phyloP scores from a whole-genome alignment of 2,113 vertebrate genomes.

The Daboia siamensis region DNA sequence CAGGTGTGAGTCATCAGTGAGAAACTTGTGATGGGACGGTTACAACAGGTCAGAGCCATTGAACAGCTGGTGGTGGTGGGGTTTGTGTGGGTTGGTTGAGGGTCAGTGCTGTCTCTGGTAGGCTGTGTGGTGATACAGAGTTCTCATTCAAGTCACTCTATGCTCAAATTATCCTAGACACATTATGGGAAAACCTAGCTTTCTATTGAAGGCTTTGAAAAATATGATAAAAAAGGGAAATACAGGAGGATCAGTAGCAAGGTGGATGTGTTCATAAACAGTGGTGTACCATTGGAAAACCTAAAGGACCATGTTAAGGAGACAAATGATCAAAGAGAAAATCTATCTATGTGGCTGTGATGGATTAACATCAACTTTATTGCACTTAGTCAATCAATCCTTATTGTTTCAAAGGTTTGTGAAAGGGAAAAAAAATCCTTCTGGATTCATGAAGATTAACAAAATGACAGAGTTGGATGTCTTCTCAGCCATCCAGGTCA shows the following conservation, averaged over 20 bases:
- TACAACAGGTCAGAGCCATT: too few species aligned
- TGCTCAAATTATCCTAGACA: background rate
- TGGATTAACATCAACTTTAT: background rate
- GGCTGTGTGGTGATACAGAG: background rate
- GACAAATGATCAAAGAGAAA: background rate
- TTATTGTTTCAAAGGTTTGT: background rate
- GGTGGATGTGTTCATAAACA: background rate
- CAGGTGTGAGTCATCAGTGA: too few species aligned
- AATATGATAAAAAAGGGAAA: background rate
- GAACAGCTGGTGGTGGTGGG: too few species aligned
- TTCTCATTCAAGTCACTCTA: background rate
- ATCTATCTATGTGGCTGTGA: background rate
- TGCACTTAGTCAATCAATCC: background rate
- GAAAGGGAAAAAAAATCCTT: background rate
- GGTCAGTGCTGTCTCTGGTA: too few species aligned
- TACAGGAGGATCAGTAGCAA: background rate
- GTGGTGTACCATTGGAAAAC: background rate
- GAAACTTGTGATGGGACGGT: too few species aligned
- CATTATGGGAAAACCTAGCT: background rate
- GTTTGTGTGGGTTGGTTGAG: too few species aligned
- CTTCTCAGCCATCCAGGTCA: background rate
- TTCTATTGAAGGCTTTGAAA: background rate
- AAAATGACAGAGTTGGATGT: background rate
- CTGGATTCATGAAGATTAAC: background rate
- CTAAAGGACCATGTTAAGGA: background rate